Percentiles rank a stretch among this genome's conserved stretches.
phyloP scores from a whole-genome alignment of 2,888 invertebrate genomes.

The Gordius sp. region DNA sequence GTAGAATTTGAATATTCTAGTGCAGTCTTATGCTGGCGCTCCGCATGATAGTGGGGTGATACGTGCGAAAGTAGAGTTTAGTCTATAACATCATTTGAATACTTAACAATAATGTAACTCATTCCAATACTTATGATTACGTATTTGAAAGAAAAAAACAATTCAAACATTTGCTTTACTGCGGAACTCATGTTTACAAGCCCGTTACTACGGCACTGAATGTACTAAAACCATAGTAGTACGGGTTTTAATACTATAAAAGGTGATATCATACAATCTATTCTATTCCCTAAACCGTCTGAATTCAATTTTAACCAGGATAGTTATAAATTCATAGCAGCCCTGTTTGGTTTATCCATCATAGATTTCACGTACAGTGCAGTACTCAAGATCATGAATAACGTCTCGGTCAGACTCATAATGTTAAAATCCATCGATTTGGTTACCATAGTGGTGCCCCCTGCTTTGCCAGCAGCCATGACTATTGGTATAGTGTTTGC shows the following conservation, averaged over 20 bases:
- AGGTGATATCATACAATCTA: slow-evolving; percentile 60
- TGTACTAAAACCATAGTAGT: slow-evolving; percentile 50
- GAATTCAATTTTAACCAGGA: slow-evolving; percentile 84
- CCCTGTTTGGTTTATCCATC: slow-evolving; percentile 43
- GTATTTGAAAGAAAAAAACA: slow-evolving; percentile 46
- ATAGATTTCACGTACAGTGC: slow-evolving; percentile 30
- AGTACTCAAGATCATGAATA: slow-evolving; percentile 19
- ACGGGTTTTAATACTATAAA: slow-evolving; percentile 41
- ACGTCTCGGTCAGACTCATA: slow-evolving; percentile 30
- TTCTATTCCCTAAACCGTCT: slow-evolving; percentile 74
- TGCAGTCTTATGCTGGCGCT: no score
- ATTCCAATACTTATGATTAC: no score
- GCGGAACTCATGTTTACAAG: slow-evolving; percentile 66
- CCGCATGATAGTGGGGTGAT: no score
- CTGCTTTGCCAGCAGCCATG: slow-evolving; percentile 50
- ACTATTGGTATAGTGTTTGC: slow-evolving; percentile 32
- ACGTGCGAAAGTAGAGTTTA: no score
- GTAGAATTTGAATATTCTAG: no score
- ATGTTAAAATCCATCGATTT: slow-evolving; percentile 55
- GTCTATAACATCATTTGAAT: no score
- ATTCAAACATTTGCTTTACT: slow-evolving; percentile 56
- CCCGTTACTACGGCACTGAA: slow-evolving; percentile 34
- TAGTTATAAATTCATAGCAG: slow-evolving; percentile 46
- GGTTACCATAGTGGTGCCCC: slow-evolving; percentile 70
- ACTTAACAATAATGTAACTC: no score